These are phyloP conservation scores for Carettochelys insculpta DNA, from an alignment of 2,113 vertebrate species.

Conservation along the genomic window DNA sequence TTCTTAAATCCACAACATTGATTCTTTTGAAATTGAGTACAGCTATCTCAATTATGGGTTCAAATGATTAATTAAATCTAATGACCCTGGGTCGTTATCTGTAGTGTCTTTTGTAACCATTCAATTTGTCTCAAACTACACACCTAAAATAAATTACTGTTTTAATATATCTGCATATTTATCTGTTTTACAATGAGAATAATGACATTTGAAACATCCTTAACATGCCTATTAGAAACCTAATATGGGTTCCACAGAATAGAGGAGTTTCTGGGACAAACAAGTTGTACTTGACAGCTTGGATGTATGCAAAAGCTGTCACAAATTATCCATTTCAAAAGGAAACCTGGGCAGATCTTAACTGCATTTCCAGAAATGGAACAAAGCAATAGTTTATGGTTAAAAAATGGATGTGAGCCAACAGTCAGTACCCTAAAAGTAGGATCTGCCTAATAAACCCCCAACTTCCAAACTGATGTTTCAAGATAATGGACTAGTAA, in stretches of 20 bases:
- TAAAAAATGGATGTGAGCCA: conserved; percentile 68
- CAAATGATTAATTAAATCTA: conserved; percentile 13
- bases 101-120: neutral
- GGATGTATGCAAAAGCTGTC: conserved; percentile 61
- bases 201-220: conserved; percentile 38
- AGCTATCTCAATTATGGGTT: neutral
- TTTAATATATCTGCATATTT: neutral
- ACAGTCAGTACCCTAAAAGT: conserved; percentile 68
- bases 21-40: neutral
- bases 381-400: conserved; percentile 66
- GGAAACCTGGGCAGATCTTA: conserved; percentile 63
- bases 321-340: conserved; percentile 72
- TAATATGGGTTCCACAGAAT: conserved; percentile 51
- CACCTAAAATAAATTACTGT: neutral
- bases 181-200: conserved; percentile 35
- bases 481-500: conserved; percentile 54
- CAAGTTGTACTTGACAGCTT: conserved; percentile 64
- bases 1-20: neutral
- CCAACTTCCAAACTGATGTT: conserved; percentile 53
- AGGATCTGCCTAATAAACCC: conserved; percentile 50
- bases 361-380: conserved; percentile 69
- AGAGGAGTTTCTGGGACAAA: conserved; percentile 58
- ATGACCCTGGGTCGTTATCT: neutral
- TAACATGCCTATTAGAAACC: conserved; percentile 58
- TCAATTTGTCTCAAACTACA: neutral